Base-by-base conservation (phyloP, 2,888 invertebrate genomes). In the Hermodice carunculata region DNA sequence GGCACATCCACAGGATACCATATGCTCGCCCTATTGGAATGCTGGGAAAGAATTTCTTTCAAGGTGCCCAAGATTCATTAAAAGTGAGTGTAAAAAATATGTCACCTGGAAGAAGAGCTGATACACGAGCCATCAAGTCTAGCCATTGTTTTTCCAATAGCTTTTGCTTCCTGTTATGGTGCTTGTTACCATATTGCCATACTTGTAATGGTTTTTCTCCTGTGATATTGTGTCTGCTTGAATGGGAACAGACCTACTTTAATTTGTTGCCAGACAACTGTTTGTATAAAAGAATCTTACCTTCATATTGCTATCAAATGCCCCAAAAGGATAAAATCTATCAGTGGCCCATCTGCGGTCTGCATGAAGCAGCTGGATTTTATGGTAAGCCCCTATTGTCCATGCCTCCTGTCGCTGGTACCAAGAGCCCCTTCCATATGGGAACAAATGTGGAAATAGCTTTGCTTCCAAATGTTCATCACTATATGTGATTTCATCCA, bases 341-440 rank as follows among this genome's bases (percentile, higher is more conserved):
- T 51, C 51, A 51, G 29, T 51, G 17, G 51, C 51, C 51, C 51
- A 51, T 28, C 51, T 51, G 11, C 51, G 29, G 51, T 51, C 51
- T 51, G 19, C 51, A 51, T 51, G 51, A 2, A 51, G 32, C 2
- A 51, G 32, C n/a, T 22, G 29, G 3, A n/a, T 29, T 32, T 26
- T 51, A 28, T 51, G 51, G 28, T 51, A 51, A 17, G 51, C 51
- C 22, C 51, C 51, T 24, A 51, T 51, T 19, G 51, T 51, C 11
- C 29, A 51, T 14, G 4, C 28, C n/a, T n/a, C n/a, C 3, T 17
- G 29, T 29, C 2, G 32, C 17, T 51, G 14, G 8, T 22, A n/a
- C 34, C 32, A 53, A 11, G 53, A 53, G 2, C 53, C 53, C 31
- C 2, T 53, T 3, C 53, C 34, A 3, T 2, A 37, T 17, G 53